These are phyloP conservation scores for Geotrupes spiniger DNA, from an alignment of 2,888 invertebrate species.

Conservation along the genomic window DNA sequence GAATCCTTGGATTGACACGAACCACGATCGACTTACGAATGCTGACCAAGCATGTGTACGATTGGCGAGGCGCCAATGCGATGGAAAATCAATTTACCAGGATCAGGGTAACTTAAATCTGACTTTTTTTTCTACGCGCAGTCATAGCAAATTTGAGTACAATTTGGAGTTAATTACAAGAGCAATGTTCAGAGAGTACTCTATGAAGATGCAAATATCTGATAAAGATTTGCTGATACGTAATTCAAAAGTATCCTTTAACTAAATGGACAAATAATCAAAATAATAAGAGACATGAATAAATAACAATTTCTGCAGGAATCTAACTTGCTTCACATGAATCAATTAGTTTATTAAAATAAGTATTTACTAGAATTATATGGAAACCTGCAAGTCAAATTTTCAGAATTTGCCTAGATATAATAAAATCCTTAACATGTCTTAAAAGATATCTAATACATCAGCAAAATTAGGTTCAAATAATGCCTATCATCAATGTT, in stretches of 20 bases:
- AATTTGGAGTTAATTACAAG: constrained; percentile 85
- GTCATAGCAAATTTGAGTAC: constrained; percentile 77
- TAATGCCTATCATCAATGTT: constrained; percentile 97
- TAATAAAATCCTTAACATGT: not conserved
- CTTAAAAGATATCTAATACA: constrained; percentile 83
- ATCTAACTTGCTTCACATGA: too few relatives aligned
- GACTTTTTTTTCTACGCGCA: constrained; percentile 83
- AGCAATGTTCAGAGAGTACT: constrained; percentile 79
- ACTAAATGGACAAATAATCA: too few relatives aligned
- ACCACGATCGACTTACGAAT: constrained; percentile 51
- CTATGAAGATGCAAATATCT: constrained; percentile 49
- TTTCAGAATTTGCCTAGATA: too few relatives aligned
- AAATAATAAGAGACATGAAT: too few relatives aligned
- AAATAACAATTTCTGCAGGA: too few relatives aligned
- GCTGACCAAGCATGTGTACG: constrained; percentile 62
- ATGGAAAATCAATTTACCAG: constrained; percentile 94
- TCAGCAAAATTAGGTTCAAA: constrained; percentile 87
- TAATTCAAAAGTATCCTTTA: constrained; percentile 68
- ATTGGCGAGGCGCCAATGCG: constrained; percentile 86
- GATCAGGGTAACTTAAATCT: constrained; percentile 90
- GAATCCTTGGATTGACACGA: constrained; percentile 89
- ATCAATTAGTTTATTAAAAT: too few relatives aligned
- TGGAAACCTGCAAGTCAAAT: too few relatives aligned
- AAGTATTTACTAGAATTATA: too few relatives aligned
- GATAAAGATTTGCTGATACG: constrained; percentile 72